Conservation (phyloP, 1,140 invertebrate species). For the Drosophila ercepeae region DNA sequence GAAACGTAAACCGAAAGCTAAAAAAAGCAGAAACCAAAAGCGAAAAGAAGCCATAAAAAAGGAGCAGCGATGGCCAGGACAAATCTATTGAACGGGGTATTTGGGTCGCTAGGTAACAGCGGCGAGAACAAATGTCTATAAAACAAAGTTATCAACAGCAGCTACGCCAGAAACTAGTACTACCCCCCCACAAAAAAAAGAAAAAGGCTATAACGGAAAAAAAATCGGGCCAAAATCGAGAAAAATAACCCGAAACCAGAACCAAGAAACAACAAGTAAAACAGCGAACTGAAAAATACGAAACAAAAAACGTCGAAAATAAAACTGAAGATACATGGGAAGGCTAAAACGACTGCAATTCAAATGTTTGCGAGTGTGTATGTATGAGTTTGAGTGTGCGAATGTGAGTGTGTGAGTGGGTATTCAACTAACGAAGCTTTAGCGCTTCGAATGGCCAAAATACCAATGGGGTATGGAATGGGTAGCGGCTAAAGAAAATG, state of each 20-base stretch:
- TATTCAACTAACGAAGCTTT: slow-evolving; percentile 63
- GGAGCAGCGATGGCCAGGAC: slow-evolving; percentile 24
- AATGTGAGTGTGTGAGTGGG: slow-evolving; percentile 11
- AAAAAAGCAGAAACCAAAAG: slow-evolving; percentile 20
- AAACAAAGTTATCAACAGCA: slow-evolving; percentile 73
- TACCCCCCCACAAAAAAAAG: slow-evolving; percentile 23
- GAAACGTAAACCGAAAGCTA: slow-evolving; percentile 35
- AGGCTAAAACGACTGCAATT: slow-evolving; percentile 66
- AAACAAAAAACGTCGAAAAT: slow-evolving; percentile 31
- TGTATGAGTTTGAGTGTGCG: slow-evolving; percentile 3
- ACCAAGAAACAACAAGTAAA: slow-evolving; percentile 60
- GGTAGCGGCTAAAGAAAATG: slow-evolving; percentile 26
- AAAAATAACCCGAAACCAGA: slow-evolving; percentile 36
- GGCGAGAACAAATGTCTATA: slow-evolving; percentile 73
- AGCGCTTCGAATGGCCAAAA: slow-evolving; percentile 36
- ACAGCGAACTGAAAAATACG: slow-evolving; percentile 33
- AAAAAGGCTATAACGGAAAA: neutral
- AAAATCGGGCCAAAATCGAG: slow-evolving; percentile 18
- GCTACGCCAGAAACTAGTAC: slow-evolving; percentile 27
- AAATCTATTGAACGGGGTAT: slow-evolving; percentile 67
- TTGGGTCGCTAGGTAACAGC: slow-evolving; percentile 73
- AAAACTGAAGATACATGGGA: slow-evolving; percentile 66
- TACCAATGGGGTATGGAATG: slow-evolving; percentile 20
- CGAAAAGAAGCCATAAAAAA: slow-evolving; percentile 6
- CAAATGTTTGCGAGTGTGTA: slow-evolving; percentile 39